Evolutionary conservation across 2,797 vertebrate species (phyloP).

Genomic region (Sebastes vulpes): DNA sequence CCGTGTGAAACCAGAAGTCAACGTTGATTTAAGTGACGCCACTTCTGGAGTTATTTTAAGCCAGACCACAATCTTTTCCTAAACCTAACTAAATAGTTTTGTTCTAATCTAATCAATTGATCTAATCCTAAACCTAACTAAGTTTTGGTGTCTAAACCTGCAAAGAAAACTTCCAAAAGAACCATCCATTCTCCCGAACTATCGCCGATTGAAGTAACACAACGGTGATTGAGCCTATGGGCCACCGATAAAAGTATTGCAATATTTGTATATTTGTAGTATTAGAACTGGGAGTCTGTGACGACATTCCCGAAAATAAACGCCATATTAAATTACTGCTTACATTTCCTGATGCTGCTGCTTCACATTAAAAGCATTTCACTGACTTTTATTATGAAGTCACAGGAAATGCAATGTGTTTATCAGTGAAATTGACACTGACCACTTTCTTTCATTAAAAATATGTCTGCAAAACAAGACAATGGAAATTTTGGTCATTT

Average conservation of each 20-base stretch:
- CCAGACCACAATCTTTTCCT: too few species aligned
- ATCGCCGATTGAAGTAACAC: background rate
- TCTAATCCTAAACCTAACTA: too few species aligned
- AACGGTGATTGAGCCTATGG: background rate
- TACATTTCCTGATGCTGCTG: background rate
- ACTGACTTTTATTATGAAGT: background rate
- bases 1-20: too few species aligned
- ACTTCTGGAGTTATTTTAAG: too few species aligned
- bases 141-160: too few species aligned
- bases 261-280: background rate
- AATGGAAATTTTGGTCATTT: too few species aligned
- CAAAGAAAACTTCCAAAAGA: too few species aligned
- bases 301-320: background rate
- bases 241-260: background rate
- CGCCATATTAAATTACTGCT: background rate
- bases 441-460: background rate
- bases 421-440: background rate
- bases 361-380: background rate
- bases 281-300: background rate
- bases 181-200: background rate
- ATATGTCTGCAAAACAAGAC: background rate
- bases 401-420: too few species aligned
- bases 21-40: too few species aligned
- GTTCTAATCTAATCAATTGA: too few species aligned
- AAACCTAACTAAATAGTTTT: too few species aligned